Percentiles rank a stretch among this genome's conserved stretches.
These are phyloP conservation scores for Caiman crocodilus DNA, from an alignment of 2,797 vertebrate genomes.

Conservation along the genomic window DNA sequence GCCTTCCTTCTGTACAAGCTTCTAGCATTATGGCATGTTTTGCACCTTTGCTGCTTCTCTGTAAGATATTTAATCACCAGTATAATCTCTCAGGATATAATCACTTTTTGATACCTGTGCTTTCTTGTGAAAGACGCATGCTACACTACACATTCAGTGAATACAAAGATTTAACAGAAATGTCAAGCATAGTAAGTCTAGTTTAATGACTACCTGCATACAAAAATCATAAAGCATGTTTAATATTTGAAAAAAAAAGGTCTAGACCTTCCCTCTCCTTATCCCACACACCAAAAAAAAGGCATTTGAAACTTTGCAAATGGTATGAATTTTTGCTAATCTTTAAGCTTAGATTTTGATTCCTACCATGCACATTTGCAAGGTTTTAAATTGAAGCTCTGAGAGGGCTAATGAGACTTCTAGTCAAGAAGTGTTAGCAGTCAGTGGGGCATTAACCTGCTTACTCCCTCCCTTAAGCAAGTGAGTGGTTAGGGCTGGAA, in stretches of 20 bases:
- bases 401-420: background rate
- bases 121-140: slow-evolving; percentile 50
- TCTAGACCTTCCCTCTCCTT: background rate
- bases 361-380: background rate
- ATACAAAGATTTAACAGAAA: slow-evolving; percentile 55
- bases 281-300: background rate
- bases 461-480: background rate
- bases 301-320: background rate
- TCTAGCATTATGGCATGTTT: background rate
- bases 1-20: background rate
- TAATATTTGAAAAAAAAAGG: background rate
- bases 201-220: slow-evolving; percentile 24
- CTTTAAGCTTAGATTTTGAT: background rate
- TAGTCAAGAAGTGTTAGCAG: background rate
- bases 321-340: background rate
- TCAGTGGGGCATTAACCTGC: background rate
- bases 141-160: slow-evolving; percentile 2
- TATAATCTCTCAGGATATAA: slow-evolving; percentile 31
- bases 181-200: background rate
- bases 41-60: slow-evolving; percentile 2
- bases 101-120: slow-evolving; percentile 1
- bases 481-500: background rate
- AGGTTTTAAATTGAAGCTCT: background rate
- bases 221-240: slow-evolving; percentile 26
- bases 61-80: slow-evolving; percentile 30